Base-by-base conservation (phyloP, 2,113 vertebrate genomes). In the Onychostruthus taczanowskii region DNA sequence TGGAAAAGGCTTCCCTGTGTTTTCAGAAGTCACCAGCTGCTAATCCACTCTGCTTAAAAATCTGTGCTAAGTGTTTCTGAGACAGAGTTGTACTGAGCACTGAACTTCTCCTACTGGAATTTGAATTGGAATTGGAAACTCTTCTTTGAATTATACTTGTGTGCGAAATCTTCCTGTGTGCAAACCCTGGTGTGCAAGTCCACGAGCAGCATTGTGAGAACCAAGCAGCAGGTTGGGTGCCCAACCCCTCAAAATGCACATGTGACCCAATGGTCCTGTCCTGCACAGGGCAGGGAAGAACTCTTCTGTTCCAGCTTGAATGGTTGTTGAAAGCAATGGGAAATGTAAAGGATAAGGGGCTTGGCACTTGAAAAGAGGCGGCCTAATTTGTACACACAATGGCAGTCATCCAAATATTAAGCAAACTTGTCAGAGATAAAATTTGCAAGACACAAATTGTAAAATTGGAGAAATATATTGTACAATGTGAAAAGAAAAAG, bases 401-500 rank as follows among this genome's bases (percentile, higher is more conserved):
- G 91, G 87, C 92, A 92, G 35, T 10, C 50, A 31, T 84, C 91
- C 94, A 92, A 89, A 94, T 93, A 92, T 73, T 77, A 85, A 73
- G 50, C 66, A 94, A 93, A 90, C 39, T 7, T 47, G 64, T 94
- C 87, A 94, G 67, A 88, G 82, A 88, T 55, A 95, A 95, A 94
- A 88, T 81, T 93, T 88, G 79, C 78, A 83, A 87, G 63, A 47
- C 0, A 0, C 33, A 44, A 84, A 84, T 15, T 91, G 50, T 91
- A 91, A 88, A 94, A 93, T 24, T 63, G 35, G 35, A 69, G 68
- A 85, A 76, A 30, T 7, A 7, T 67, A 41, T 55, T 77, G 56
- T 67, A 61, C 33, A 49, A 26, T 39, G 12, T 12, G 28, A 22
- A 12, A 44, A 22, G 22, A 44, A 41, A 66, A 24, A 9, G 39